Evolutionary conservation across 2,113 vertebrate species (phyloP).

Genomic region (Cynocephalus volans): DNA sequence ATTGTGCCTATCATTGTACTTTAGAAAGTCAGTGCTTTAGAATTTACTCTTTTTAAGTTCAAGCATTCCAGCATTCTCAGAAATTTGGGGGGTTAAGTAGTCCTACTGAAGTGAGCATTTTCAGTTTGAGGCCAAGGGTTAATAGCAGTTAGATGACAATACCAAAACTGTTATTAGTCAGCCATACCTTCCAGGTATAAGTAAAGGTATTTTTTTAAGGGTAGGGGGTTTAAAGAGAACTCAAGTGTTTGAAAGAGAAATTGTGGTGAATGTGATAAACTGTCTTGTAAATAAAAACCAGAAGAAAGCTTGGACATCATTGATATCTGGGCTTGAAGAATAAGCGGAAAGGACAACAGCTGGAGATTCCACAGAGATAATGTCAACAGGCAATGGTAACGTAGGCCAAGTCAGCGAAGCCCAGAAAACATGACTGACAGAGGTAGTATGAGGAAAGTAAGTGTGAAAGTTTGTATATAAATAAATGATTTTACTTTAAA

Average conservation of each 20-base stretch:
- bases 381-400: neutral
- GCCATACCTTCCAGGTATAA: neutral
- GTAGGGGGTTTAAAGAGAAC: neutral
- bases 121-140: neutral
- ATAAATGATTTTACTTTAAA: neutral
- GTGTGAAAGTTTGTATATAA: neutral
- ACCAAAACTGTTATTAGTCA: neutral
- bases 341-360: neutral
- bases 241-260: constrained; percentile 1
- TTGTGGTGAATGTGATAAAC: neutral
- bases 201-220: neutral
- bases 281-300: constrained; percentile 28
- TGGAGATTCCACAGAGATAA: neutral
- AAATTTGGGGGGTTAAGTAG: neutral
- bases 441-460: neutral
- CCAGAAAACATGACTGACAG: neutral
- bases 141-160: neutral
- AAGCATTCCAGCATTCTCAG: neutral
- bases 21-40: neutral
- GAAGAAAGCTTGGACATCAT: neutral
- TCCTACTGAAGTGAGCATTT: neutral
- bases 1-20: neutral
- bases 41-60: neutral
- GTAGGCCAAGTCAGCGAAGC: neutral
- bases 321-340: neutral